Evolutionary conservation across 2,888 invertebrate genomes (phyloP), one percentile per base, ranked within the genome.

Genomic region (Cinara cedri): DNA sequence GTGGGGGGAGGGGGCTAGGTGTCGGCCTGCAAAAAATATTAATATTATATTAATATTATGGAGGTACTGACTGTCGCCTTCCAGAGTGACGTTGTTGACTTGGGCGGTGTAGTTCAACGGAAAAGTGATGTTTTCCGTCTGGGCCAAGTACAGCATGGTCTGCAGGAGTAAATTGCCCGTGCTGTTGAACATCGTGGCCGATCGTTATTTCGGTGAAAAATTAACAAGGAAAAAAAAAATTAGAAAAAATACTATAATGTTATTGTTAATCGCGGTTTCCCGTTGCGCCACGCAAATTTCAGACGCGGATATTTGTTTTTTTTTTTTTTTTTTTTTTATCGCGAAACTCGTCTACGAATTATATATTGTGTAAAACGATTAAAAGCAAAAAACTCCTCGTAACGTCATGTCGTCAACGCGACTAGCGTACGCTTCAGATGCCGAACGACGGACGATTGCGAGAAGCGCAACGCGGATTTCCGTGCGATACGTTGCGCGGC

Each of bases 121-220:
- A n/a, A 80, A 81, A 19, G 81, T 75, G 24, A 81, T 80, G 54
- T 80, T 80, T 21, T 81, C 78, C 34, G 81, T 72, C 51, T 81
- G 63, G 8, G 81, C 72, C 63, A 82, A 55, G 49, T 76, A 81
- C 21, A 82, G 51, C 80, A 82, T 72, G 24, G 81, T 74, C 68
- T 82, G 82, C 24, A 82, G 21, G 0, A 82, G 26, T 2, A 81
- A 19, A 57, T 49, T 80, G 9, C 82, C 65, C 14, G 81, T 74
- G 46, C 72, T 26, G 49, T 78, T 78, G 24, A 78, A 78, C 78
- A 78, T 78, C 46, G 13, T 3, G 46, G 44, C 4, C 13, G 57
- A 44, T 42, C 8, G 55, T 21, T 42, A 57, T 16, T 14, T 51
- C 49, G 16, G 4, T 16, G 49, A 4, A 21, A 42, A 26, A 60